Conservation (phyloP, 2,888 invertebrate species). For the Synergus gifuensis region DNA sequence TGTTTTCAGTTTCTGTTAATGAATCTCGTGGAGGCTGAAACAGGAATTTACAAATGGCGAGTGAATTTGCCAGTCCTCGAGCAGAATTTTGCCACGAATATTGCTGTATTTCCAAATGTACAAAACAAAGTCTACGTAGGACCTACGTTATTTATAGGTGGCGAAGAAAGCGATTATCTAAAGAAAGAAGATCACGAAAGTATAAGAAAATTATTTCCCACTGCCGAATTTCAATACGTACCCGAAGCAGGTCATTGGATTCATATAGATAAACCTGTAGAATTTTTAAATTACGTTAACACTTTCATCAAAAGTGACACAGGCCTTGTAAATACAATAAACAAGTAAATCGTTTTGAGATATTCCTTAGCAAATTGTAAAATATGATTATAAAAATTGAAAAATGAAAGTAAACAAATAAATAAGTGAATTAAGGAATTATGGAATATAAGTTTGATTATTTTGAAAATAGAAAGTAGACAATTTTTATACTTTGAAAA, state of each 20-base stretch:
- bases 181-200: constrained; percentile 80
- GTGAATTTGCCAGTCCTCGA: constrained; percentile 88
- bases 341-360: background rate
- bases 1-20: constrained; percentile 87
- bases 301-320: constrained; percentile 80
- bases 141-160: constrained; percentile 91
- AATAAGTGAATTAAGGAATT: background rate
- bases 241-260: constrained; percentile 95
- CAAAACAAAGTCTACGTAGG: constrained; percentile 79
- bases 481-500: background rate
- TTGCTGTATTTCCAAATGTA: constrained; percentile 83
- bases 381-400: background rate
- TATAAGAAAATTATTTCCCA: constrained; percentile 86
- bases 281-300: constrained; percentile 84
- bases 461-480: background rate
- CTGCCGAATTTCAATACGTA: constrained; percentile 84
- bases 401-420: background rate
- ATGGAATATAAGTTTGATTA: background rate
- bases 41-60: constrained; percentile 86
- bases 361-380: background rate
- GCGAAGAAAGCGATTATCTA: constrained; percentile 90
- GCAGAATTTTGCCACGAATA: constrained; percentile 82
- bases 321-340: background rate
- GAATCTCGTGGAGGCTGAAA: constrained; percentile 86
- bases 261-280: constrained; percentile 92